These are phyloP conservation scores for Dinoponera quadriceps DNA, from an alignment of 1,140 invertebrate species.

Conservation along the genomic window DNA sequence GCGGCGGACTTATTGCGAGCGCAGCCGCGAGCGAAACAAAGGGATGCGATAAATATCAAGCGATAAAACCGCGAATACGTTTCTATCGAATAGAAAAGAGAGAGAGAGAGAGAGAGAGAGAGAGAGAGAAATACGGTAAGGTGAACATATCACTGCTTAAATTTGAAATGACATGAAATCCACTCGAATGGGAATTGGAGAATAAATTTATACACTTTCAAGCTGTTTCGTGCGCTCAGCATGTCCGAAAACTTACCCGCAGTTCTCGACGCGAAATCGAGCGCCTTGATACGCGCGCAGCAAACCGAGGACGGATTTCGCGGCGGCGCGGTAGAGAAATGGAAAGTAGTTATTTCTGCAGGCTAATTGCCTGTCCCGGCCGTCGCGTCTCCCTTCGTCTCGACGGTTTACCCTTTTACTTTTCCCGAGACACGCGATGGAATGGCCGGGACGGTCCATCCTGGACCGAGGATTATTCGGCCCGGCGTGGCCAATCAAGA, in stretches of 20 bases:
- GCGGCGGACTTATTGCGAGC: constrained; percentile 23
- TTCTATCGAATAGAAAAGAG: constrained; percentile 4
- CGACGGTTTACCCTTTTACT: constrained; percentile 59
- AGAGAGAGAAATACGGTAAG: background rate
- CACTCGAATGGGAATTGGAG: too few relatives aligned
- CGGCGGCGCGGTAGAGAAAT: constrained; percentile 44
- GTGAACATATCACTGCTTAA: background rate
- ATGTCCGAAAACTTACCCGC: too few relatives aligned
- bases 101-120: too few relatives aligned
- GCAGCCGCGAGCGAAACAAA: constrained; percentile 14
- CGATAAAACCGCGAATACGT: constrained; percentile 16
- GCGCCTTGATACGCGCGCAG: too few relatives aligned
- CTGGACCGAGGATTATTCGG: constrained; percentile 6
- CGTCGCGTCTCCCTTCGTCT: constrained; percentile 45
- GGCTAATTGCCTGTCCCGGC: constrained; percentile 61
- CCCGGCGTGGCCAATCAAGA: constrained; percentile 1
- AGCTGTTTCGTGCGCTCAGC: too few relatives aligned
- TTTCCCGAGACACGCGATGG: constrained; percentile 46
- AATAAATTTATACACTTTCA: too few relatives aligned
- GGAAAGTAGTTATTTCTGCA: constrained; percentile 66
- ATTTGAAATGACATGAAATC: background rate
- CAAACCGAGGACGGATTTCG: constrained; percentile 36
- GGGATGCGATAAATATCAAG: constrained; percentile 42
- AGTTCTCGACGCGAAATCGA: too few relatives aligned
- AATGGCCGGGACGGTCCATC: constrained; percentile 20